Percentiles rank a stretch among this genome's conserved stretches.
Evolutionary conservation across 1,140 invertebrate genomes (phyloP).

Genomic region (Neotoxoptera formosana): DNA sequence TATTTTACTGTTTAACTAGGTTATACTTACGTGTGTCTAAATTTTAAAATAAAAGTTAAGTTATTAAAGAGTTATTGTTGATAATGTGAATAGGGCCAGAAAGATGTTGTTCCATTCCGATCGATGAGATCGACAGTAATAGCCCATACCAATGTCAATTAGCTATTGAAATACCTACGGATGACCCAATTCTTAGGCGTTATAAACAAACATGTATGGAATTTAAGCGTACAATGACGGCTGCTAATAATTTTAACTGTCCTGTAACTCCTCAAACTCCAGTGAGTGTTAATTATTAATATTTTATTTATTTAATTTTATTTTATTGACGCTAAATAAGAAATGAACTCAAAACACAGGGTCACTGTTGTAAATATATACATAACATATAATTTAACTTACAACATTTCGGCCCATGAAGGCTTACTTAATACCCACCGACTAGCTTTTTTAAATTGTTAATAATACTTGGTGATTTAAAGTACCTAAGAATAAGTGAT

Average conservation of each 20-base stretch:
- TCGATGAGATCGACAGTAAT: background rate
- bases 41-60: too few species aligned
- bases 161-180: background rate
- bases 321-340: background rate
- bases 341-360: background rate
- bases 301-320: background rate
- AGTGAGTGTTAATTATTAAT: conserved; percentile 17
- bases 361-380: background rate
- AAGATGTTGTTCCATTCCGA: background rate
- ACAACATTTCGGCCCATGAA: background rate
- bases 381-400: background rate
- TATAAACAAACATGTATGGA: conserved; percentile 2
- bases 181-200: background rate
- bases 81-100: background rate
- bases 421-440: background rate
- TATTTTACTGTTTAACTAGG: background rate
- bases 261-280: background rate
- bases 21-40: background rate
- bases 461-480: background rate
- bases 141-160: background rate
- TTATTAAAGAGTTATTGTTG: background rate
- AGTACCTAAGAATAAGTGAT: background rate
- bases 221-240: conserved; percentile 4
- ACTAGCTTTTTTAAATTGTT: background rate
- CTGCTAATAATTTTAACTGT: conserved; percentile 4